Percentiles rank a stretch among this genome's conserved stretches.
Conservation (phyloP, 2,888 invertebrate genomes). For the Drosophila silvestris region DNA sequence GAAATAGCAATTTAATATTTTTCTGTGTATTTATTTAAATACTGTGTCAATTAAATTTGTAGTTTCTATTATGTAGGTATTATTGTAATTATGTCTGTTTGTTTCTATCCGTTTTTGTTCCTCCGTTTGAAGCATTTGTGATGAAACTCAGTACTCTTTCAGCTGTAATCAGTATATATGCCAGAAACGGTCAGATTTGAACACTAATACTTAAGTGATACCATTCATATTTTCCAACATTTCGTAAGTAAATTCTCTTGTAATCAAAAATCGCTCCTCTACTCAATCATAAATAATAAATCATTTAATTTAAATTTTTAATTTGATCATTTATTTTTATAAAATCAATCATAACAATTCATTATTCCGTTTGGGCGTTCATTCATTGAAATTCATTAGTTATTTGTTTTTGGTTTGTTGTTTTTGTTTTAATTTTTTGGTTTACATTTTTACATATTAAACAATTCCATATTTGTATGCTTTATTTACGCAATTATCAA, state of each 20-base stretch:
- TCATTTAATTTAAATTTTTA: neutral
- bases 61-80: neutral
- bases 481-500: conserved; percentile 63
- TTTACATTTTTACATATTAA: conserved; percentile 50
- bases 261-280: neutral
- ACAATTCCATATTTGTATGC: conserved; percentile 61
- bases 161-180: neutral
- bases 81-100: neutral
- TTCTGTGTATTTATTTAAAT: neutral
- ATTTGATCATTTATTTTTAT: conserved; percentile 63
- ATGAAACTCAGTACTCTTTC: neutral
- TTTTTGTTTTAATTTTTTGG: conserved; percentile 1
- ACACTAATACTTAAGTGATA: neutral
- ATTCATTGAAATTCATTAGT: conserved; percentile 60
- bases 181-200: neutral
- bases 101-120: neutral
- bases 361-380: conserved; percentile 45
- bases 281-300: neutral
- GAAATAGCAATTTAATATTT: neutral
- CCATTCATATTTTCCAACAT: neutral
- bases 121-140: neutral
- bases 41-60: neutral
- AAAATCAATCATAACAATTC: conserved; percentile 78
- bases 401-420: conserved; percentile 19
- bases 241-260: neutral